Evolutionary conservation across 30 jellyfish, hydroid and myxozoan species (phyloP), one percentile per base, ranked within the genome.

Genomic region (Sanderia malayensis): DNA sequence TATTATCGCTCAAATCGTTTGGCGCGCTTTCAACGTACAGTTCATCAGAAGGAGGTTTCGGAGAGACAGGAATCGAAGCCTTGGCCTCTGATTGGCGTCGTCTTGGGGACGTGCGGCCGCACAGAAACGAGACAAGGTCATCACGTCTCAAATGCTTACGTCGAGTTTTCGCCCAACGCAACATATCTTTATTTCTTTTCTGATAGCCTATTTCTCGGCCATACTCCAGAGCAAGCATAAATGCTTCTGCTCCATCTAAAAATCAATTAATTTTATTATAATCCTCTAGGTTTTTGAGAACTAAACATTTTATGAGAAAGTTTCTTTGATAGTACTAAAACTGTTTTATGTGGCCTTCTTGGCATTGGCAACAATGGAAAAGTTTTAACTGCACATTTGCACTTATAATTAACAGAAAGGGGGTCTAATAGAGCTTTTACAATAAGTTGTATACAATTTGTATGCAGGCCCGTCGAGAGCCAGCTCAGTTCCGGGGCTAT

Each of bases 61-160:
- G 87, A 52, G 79, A 61, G 15, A 75, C 81, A 1, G 94, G 47
- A 23, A 81, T 24, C 7, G 88, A 15, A 24, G 85, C 77, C 61
- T 87, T 70, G 27, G 89, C 19, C 66, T 90, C 97, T 31, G 86
- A 71, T 29, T 67, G 74, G 18, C 94, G 87, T 67, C 96, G 75
- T 26, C 96, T 76, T 57, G 97, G 97, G 26, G 97, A 93, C 19
- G 95, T 83, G 58, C 95, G 49, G 13, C 97, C 97, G 64, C 95
- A 80, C 61, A 90, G 82, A 71, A 73, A 74, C 55, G 90, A 90
- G 26, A 90, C 55, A 61, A 90, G 31, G 25, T 90, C 97, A 58
- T 90, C 97, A 46, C 97, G 44, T 31, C 92, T 76, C 44, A 90
- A 72, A 47, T 79, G 82, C 65, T 84, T 74, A 44, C 92, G 91